A percentile compares a stretch with the other conserved stretches of the same genome.
These are phyloP conservation scores for Drosophila arizonae DNA, from an alignment of 1,140 invertebrate genomes.

Conservation along the genomic window DNA sequence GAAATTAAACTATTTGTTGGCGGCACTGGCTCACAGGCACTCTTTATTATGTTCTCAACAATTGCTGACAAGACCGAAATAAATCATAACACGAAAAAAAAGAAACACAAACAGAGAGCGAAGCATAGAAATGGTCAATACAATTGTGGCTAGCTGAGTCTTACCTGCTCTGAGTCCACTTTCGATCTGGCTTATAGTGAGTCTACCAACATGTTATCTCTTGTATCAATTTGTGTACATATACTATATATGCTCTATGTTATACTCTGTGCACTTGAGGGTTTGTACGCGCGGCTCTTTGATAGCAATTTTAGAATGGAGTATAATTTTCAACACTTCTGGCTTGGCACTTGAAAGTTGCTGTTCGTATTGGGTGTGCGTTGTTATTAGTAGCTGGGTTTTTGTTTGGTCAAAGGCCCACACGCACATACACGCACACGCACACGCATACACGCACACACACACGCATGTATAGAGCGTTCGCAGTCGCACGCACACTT, in stretches of 20 bases:
- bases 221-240: neutral
- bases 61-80: constrained; percentile 29
- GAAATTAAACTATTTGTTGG: constrained; percentile 81
- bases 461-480: neutral
- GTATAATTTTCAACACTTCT: constrained; percentile 38
- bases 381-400: constrained; percentile 22
- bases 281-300: constrained; percentile 9
- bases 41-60: constrained; percentile 27
- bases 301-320: constrained; percentile 31
- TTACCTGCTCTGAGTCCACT: constrained; percentile 3
- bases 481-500: constrained; percentile 12
- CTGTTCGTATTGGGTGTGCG: constrained; percentile 10
- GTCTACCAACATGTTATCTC: constrained; percentile 1
- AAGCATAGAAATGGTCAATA: constrained; percentile 1
- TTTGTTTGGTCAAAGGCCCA: constrained; percentile 26
- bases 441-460: constrained; percentile 9
- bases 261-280: constrained; percentile 1
- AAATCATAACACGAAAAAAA: constrained; percentile 16
- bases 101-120: neutral
- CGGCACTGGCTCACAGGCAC: constrained; percentile 15
- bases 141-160: constrained; percentile 2
- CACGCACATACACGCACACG: constrained; percentile 11
- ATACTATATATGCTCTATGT: neutral
- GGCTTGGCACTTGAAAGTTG: constrained; percentile 38
- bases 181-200: neutral